These are phyloP conservation scores for Drosophila seguyi DNA, from an alignment of 1,140 invertebrate species.

Conservation along the genomic window DNA sequence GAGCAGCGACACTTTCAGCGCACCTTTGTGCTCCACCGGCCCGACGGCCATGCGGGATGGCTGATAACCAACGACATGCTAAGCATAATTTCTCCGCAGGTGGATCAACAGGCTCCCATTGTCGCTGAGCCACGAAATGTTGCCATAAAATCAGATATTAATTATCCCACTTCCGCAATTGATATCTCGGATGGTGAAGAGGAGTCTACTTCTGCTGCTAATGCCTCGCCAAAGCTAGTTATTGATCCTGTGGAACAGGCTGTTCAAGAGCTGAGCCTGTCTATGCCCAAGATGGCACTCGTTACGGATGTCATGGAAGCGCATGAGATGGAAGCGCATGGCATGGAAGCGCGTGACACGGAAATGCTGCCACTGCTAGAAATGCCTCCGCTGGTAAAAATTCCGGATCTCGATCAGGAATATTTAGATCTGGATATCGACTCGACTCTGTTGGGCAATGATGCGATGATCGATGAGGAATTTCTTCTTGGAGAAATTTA, in stretches of 20 bases:
- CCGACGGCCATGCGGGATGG: slow-evolving; percentile 9
- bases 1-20: slow-evolving; percentile 19
- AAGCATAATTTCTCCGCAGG: not conserved
- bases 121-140: not conserved
- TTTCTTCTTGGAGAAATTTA: slow-evolving; percentile 8
- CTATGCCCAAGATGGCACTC: slow-evolving; percentile 22
- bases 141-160: not conserved
- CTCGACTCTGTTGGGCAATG: slow-evolving; percentile 11
- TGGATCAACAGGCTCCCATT: too few relatives aligned
- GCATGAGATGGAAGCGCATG: too few relatives aligned
- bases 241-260: not conserved
- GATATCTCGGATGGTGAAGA: not conserved
- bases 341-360: not conserved
- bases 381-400: not conserved
- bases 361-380: slow-evolving; percentile 16
- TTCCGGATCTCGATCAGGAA: not conserved
- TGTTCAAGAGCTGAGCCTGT: slow-evolving; percentile 17
- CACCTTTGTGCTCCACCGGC: slow-evolving; percentile 22
- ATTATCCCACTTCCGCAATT: not conserved
- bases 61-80: slow-evolving; percentile 46
- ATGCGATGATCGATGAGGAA: slow-evolving; percentile 49
- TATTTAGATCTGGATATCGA: slow-evolving; percentile 28
- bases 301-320: too few relatives aligned
- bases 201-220: not conserved
- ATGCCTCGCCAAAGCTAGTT: not conserved